Evolutionary conservation across 1,140 invertebrate genomes (phyloP).

Genomic region (Drosophila pandora): DNA sequence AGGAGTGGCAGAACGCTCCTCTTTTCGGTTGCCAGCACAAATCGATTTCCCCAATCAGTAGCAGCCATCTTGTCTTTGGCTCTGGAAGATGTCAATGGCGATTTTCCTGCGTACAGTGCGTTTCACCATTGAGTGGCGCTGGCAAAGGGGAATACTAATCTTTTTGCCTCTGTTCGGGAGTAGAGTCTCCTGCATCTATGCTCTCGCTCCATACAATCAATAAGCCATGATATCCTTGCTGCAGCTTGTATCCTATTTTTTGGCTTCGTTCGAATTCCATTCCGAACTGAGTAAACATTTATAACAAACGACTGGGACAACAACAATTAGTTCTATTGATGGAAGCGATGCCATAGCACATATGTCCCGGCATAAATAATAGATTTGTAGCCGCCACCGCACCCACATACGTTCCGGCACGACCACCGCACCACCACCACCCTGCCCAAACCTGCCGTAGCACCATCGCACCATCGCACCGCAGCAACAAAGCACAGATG

Average conservation of each 20-base stretch:
- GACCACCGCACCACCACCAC: not conserved
- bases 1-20: slow-evolving; percentile 3
- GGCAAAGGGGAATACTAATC: slow-evolving; percentile 19
- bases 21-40: slow-evolving; percentile 1
- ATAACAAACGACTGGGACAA: slow-evolving; percentile 42
- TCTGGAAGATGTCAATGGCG: slow-evolving; percentile 29
- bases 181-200: not conserved
- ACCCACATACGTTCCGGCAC: slow-evolving; percentile 20
- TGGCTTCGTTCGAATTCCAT: not conserved
- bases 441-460: no score
- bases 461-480: not conserved
- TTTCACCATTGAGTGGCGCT: not conserved
- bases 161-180: not conserved
- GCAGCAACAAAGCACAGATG: slow-evolving; percentile 32
- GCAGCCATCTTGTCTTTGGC: slow-evolving; percentile 33
- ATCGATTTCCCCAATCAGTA: slow-evolving; percentile 43
- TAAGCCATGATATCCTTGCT: slow-evolving; percentile 22
- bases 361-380: slow-evolving; percentile 73
- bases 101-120: slow-evolving; percentile 17
- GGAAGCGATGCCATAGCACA: slow-evolving; percentile 59
- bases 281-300: slow-evolving; percentile 18
- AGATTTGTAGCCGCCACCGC: slow-evolving; percentile 63
- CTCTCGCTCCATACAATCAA: slow-evolving; percentile 15
- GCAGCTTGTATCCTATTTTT: not conserved
- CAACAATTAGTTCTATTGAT: slow-evolving; percentile 76